Percentiles rank a stretch among this genome's conserved stretches.
Conservation (phyloP, 2,113 vertebrate species). For the Accipiter cooperii region DNA sequence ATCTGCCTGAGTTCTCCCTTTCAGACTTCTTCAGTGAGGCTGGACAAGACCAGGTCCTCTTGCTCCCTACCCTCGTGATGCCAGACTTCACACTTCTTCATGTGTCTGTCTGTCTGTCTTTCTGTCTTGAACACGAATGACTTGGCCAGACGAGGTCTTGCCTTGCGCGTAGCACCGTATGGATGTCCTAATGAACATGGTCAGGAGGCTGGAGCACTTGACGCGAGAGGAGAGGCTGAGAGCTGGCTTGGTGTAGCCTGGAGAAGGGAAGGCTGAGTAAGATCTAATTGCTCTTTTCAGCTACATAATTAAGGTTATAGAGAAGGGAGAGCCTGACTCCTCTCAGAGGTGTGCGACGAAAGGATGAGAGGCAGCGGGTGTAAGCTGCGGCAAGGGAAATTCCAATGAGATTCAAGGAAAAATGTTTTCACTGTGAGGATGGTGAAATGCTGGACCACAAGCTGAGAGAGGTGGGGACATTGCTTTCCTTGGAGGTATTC, state of each 20-base stretch:
- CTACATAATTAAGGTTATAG: accelerated
- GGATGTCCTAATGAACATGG: neutral
- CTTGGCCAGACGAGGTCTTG: neutral
- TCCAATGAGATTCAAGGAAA: neutral
- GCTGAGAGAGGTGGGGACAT: neutral
- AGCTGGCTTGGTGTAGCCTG: neutral
- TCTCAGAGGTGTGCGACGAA: neutral
- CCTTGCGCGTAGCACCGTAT: neutral
- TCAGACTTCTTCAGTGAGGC: neutral
- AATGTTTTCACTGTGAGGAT: neutral
- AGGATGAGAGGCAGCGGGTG: neutral
- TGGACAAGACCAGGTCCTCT: neutral
- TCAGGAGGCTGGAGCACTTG: neutral
- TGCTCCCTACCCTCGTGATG: neutral
- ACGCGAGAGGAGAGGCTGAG: neutral
- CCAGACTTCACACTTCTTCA: neutral
- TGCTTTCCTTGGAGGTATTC: neutral
- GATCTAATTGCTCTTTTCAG: neutral
- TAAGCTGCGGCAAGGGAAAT: neutral
- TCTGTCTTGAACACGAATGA: neutral
- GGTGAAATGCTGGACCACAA: neutral
- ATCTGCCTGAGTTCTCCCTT: neutral
- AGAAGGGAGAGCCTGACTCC: neutral
- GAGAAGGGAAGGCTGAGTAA: neutral
- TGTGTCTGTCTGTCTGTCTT: neutral